Percentiles rank a stretch among this genome's conserved stretches.
These are phyloP conservation scores for Epizoanthus fatuus DNA, from an alignment of 92 coral and sea anemone species.

Conservation along the genomic window DNA sequence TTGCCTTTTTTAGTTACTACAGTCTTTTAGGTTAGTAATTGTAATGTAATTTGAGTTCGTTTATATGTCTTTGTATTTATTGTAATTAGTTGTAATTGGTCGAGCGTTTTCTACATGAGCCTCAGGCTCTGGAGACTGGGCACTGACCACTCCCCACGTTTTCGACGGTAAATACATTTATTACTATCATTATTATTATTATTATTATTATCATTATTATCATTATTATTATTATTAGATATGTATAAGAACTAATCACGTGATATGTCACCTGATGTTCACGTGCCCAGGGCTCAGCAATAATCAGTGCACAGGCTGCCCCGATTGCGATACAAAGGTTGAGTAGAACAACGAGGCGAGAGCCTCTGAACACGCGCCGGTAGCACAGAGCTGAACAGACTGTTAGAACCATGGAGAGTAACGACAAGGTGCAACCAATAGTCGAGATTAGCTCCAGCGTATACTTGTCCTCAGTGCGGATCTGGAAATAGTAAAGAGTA, in stretches of 20 bases:
- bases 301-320: conserved; percentile 31
- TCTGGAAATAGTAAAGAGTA: conserved; percentile 14
- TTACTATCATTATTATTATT: no score
- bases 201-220: no score
- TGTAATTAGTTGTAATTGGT: no score
- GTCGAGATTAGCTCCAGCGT: conserved; percentile 45
- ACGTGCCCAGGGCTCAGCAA: conserved; percentile 57
- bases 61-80: no score
- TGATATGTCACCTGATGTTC: conserved; percentile 24
- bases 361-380: conserved; percentile 45
- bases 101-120: no score
- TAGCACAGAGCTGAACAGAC: conserved; percentile 31
- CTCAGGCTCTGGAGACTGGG: no score
- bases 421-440: conserved; percentile 48
- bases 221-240: no score
- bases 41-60: no score
- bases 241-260: neutral
- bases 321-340: conserved; percentile 63
- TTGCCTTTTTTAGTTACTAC: no score
- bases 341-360: conserved; percentile 49
- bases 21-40: no score
- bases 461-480: conserved; percentile 26
- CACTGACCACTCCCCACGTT: no score
- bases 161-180: no score
- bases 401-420: conserved; percentile 37